Base-by-base conservation (phyloP, 2,888 invertebrate species). In the Aspidapion aeneum region DNA sequence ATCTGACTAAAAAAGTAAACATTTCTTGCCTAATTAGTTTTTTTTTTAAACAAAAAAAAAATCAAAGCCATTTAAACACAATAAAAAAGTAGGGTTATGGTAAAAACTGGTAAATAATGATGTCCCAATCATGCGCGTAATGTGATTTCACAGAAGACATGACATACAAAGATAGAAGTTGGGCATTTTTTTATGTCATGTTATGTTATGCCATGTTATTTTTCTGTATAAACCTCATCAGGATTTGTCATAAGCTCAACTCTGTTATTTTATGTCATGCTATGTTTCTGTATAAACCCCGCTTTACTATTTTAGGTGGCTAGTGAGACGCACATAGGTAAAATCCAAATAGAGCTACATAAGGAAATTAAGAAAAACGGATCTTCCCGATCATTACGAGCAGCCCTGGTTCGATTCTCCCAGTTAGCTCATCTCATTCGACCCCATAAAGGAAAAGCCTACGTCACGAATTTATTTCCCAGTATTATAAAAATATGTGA, bases 291-390 rank as follows among this genome's bases (percentile, higher is more conserved):
- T n/a, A n/a, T n/a, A n/a, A n/a, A n/a, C n/a, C n/a, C n/a, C n/a
- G n/a, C 7, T 50, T 7, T 58, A 50, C 19, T 82, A 63, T 75
- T 73, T 35, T 63, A 79, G 78, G 84, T 85, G 5, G 79, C 89
- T 73, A 83, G 87, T 68, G 88, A 89, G 74, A 86, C 86, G 18
- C 86, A 88, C 69, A 84, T 90, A 12, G 86, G 88, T 21, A 87
- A 91, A 73, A 84, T 94, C 61, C 88, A 91, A 74, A 87, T 91
- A 73, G 93, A 93, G 78, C 81, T 94, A 54, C 92, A 90, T 74
- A 90, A 90, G 70, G 92, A 91, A 80, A 90, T 94, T 55, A 91
- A 91, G 77, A 88, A 88, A 74, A 93, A 93, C 79, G 90, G 91
- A 1, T 75, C 84, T 49, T 83, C 87, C 0, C 84, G 91, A 64